Evolutionary conservation across 2,888 invertebrate species (phyloP).

Genomic region (Gerosis bhagava): DNA sequence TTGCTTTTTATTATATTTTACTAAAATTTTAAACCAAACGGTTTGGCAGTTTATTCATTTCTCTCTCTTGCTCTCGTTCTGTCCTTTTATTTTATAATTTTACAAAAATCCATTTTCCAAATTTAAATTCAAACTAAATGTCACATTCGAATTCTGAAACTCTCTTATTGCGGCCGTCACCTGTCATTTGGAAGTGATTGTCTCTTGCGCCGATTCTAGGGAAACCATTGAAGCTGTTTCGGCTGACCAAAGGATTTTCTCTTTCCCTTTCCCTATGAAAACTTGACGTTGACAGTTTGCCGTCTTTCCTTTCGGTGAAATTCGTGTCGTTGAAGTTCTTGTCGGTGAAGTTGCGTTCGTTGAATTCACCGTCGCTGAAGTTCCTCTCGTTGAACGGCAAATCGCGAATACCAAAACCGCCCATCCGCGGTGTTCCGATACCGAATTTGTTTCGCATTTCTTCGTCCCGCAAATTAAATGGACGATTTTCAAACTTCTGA

Average conservation of each 20-base stretch:
- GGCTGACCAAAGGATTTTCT: slow-evolving; percentile 72
- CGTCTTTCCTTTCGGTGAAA: slow-evolving; percentile 64
- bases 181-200: slow-evolving; percentile 66
- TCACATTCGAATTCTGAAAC: slow-evolving; percentile 86
- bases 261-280: slow-evolving; percentile 70
- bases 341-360: slow-evolving; percentile 63
- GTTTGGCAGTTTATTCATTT: no score
- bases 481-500: slow-evolving; percentile 66
- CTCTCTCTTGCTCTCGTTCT: no score
- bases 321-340: slow-evolving; percentile 53
- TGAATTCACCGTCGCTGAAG: slow-evolving; percentile 70
- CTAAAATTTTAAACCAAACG: no score
- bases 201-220: slow-evolving; percentile 69
- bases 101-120: no score
- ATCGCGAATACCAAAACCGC: slow-evolving; percentile 76
- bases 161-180: slow-evolving; percentile 77
- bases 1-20: no score
- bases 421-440: slow-evolving; percentile 72
- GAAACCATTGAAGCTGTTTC: slow-evolving; percentile 77
- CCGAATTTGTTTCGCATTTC: slow-evolving; percentile 70
- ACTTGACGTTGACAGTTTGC: slow-evolving; percentile 73
- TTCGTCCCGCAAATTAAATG: slow-evolving; percentile 70
- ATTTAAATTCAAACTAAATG: slow-evolving; percentile 49
- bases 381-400: slow-evolving; percentile 68
- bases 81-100: no score